phyloP scores from a whole-genome alignment of 2,113 vertebrate genomes.

The Lampris incognitus region DNA sequence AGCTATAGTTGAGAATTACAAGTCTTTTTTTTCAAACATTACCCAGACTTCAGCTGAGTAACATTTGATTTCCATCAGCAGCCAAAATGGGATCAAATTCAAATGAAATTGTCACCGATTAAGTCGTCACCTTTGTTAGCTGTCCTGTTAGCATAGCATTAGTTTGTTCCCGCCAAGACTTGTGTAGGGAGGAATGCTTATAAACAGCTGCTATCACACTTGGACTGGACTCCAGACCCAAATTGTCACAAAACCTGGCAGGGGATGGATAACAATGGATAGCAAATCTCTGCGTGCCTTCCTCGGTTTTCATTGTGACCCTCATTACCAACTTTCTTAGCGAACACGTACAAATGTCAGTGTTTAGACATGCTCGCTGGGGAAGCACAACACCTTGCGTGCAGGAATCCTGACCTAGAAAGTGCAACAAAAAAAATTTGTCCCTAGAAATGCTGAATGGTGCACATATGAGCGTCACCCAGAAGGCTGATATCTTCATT shows the following conservation, averaged over 20 bases:
- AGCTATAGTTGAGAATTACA: slow-evolving; percentile 54
- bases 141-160: neutral
- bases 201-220: slow-evolving; percentile 42
- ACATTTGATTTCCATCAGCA: slow-evolving; percentile 37
- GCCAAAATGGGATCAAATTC: slow-evolving; percentile 44
- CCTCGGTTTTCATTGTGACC: slow-evolving; percentile 26
- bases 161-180: slow-evolving; percentile 13
- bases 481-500: neutral
- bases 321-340: slow-evolving; percentile 8
- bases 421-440: too few species aligned
- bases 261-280: slow-evolving; percentile 35
- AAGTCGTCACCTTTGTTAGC: slow-evolving; percentile 46
- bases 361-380: too few species aligned
- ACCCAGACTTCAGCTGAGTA: neutral
- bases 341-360: neutral
- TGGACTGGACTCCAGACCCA: slow-evolving; percentile 19
- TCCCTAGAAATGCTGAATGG: too few species aligned
- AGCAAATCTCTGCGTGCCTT: neutral
- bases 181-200: neutral
- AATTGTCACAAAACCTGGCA: slow-evolving; percentile 60
- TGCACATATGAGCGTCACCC: too few species aligned
- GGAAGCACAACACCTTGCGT: too few species aligned
- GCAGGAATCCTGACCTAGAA: too few species aligned
- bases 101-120: slow-evolving; percentile 43
- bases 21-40: slow-evolving; percentile 25